phyloP scores from a whole-genome alignment of 2,113 vertebrate genomes.

The Anolis carolinensis region DNA sequence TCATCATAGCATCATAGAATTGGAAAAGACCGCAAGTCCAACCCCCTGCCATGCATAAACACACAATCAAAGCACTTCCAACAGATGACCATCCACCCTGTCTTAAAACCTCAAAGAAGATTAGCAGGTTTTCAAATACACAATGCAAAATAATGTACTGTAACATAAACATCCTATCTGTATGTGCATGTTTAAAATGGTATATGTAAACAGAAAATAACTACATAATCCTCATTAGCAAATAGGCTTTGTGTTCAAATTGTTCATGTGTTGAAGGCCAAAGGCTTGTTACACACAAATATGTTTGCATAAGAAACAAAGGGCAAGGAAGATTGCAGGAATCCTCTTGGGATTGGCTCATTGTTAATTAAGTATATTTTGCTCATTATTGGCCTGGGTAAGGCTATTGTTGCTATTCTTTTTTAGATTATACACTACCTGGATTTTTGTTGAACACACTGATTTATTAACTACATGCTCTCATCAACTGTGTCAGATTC shows the following conservation, averaged over 20 bases:
- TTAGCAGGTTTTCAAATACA: too few relatives aligned
- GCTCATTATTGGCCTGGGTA: not conserved
- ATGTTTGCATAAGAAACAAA: not conserved
- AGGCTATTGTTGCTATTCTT: not conserved
- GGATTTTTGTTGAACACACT: constrained; percentile 6
- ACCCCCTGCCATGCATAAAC: too few relatives aligned
- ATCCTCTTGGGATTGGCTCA: not conserved
- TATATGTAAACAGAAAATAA: not conserved
- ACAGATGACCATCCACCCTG: too few relatives aligned
- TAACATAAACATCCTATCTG: not conserved
- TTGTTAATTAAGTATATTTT: not conserved
- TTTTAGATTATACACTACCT: not conserved
- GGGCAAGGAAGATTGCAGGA: not conserved
- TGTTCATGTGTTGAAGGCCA: too few relatives aligned
- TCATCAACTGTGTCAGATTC: not conserved
- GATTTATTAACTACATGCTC: not conserved
- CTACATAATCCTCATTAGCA: not conserved
- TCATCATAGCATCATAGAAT: too few relatives aligned
- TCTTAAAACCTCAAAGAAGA: too few relatives aligned
- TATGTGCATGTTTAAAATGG: not conserved
- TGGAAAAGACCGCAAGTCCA: too few relatives aligned
- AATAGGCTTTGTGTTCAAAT: not conserved
- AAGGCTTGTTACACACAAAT: too few relatives aligned
- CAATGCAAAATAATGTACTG: not conserved
- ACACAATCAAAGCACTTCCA: too few relatives aligned